Base-by-base conservation (phyloP, 53 echinoderm and acorn worm species). In the Luidia sarsii region DNA sequence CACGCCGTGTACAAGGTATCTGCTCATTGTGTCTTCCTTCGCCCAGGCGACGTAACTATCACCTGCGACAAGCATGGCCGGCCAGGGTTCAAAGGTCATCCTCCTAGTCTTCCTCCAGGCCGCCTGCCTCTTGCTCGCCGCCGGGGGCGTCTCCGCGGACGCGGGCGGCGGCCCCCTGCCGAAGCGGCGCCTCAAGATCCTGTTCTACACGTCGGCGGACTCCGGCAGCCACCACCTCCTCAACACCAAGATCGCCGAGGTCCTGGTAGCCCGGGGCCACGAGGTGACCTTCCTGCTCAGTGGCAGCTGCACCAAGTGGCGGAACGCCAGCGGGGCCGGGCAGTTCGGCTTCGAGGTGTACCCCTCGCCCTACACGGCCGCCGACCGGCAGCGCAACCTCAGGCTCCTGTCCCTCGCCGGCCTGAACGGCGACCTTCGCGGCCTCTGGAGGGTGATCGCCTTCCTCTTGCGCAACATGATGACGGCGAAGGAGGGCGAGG, bases 221-320 rank as follows among this genome's bases (percentile, higher is more conserved):
- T 59, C 59, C 48, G 77, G 77, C 13, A 77, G 77, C 48, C 77
- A 77, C 8, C 77, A 77, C 48, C 20, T 60, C 16, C 59, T 48
- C 10, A 77, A 14, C 13, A 61, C 48, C 46, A 75, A 75, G 48
- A 77, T 62, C 29, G 77, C 77, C 16, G 33, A 25, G 27, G 77
- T 48, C 5, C 48, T 77, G 20, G 77, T 77, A 27, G 16, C 46
- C 28, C 27, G 22, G 13, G 77, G 77, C 4, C 77, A 77, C 48
- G 62, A 77, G 30, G 77, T 77, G 46, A 77, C 77, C 33, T 77
- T 77, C 48, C 77, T 77, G n/a, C 77, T 77, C 3, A 77, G 77
- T 48, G 45, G 46, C 33, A 77, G 77, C 60, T 77, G 48, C 48
- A 77, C 77, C n/a, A 77, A 60, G 46, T 77, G 77, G 77, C 19